Base-by-base conservation (phyloP, 1,140 invertebrate genomes). In the Danaus melanippus region DNA sequence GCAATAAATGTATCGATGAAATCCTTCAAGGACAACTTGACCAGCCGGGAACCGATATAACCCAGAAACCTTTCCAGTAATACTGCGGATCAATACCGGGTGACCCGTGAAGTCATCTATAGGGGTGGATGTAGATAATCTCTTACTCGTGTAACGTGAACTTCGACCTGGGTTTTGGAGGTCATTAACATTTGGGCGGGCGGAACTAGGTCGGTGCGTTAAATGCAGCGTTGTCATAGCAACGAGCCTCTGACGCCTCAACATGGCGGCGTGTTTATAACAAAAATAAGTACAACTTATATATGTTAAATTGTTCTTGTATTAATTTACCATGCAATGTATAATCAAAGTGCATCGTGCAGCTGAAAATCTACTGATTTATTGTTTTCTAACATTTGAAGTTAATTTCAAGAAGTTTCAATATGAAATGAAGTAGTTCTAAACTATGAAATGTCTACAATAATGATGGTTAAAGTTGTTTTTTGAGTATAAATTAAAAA, bases 131-230 rank as follows among this genome's bases (percentile, higher is more conserved):
- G 66, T 66, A 64, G 59, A 63, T 66, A 69, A 76, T 80, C 73
- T 73, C 63, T 78, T 79, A 69, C 80, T 76, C 80, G 83, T 86
- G 80, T 83, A 83, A 66, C 71, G 75, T 86, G 80, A 86, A 86
- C 83, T 86, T 86, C 83, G 83, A 84, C 83, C 83, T 72, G 75
- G 77, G 76, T 77, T 85, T 85, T 86, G 78, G 83, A 86, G 83
- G 83, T 86, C 83, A 86, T 86, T 86, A 86, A 86, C 80, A 86
- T 86, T 86, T 86, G 76, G 78, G 72, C 75, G 78, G 74, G 69
- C 68, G 73, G 55, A 84, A 81, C 62, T 84, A 67, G 80, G 80
- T 79, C 80, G 76, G 67, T 82, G 75, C 76, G 73, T 67, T 67
- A 74, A 73, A 69, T 82, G 78, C 79, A 81, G 67, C 72, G 82